A percentile compares a stretch with the other conserved stretches of the same genome.
Conservation (phyloP, 2,113 vertebrate species). For the Sula dactylatra region DNA sequence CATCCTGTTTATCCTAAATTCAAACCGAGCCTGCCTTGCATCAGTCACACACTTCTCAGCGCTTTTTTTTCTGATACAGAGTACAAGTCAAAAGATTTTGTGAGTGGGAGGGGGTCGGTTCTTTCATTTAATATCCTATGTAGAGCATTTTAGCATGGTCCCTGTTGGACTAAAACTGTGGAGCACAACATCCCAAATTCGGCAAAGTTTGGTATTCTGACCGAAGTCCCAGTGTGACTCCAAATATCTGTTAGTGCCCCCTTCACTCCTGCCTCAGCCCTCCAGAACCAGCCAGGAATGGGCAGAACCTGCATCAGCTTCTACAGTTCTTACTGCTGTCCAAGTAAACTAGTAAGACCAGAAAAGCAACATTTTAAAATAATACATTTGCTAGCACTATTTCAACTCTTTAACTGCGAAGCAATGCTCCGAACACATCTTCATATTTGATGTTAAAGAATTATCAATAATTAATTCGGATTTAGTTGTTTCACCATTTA, state of each 20-base stretch:
- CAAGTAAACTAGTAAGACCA: not conserved
- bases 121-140: not conserved
- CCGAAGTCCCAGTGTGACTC: not conserved
- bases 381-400: not conserved
- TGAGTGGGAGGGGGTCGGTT: not conserved
- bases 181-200: not conserved
- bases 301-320: not conserved
- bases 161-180: not conserved
- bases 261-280: not conserved
- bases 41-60: not conserved
- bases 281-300: not conserved
- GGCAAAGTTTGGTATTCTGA: not conserved
- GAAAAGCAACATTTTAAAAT: not conserved
- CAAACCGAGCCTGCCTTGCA: not conserved
- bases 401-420: not conserved
- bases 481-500: conserved; percentile 5
- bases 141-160: not conserved
- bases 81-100: not conserved
- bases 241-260: not conserved
- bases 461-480: not conserved
- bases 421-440: not conserved
- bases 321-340: not conserved
- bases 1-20: conserved; percentile 26
- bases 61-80: not conserved
- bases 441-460: not conserved